Percentiles rank a stretch among this genome's conserved stretches.
Evolutionary conservation across 2,113 vertebrate species (phyloP).

Genomic region (Anthoscopus minutus): DNA sequence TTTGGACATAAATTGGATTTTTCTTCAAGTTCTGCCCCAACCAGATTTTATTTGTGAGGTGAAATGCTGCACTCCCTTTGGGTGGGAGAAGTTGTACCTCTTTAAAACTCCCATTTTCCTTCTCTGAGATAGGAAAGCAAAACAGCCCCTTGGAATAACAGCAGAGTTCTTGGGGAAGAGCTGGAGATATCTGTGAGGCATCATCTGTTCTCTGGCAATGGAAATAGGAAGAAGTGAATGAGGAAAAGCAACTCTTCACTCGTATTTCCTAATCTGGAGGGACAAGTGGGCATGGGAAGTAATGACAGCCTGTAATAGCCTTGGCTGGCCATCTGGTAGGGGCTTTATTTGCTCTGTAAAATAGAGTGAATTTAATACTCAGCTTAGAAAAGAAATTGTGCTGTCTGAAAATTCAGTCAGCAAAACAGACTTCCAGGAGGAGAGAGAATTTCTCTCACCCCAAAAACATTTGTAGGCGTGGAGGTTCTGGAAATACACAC

Average conservation of each 20-base stretch:
- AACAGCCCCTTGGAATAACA: background rate
- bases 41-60: background rate
- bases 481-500: background rate
- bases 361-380: background rate
- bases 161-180: background rate
- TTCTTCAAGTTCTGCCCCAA: background rate
- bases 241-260: slow-evolving; percentile 8
- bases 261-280: slow-evolving; percentile 15
- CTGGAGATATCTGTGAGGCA: background rate
- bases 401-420: background rate
- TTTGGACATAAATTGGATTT: background rate
- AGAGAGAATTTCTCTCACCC: background rate
- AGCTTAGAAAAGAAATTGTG: background rate
- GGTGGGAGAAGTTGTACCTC: background rate
- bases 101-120: background rate
- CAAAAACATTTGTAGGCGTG: background rate
- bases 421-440: background rate
- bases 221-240: accelerated
- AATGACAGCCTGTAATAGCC: slow-evolving; percentile 14
- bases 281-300: slow-evolving; percentile 30
- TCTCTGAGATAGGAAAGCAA: background rate
- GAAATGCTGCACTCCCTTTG: background rate
- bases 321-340: slow-evolving; percentile 31
- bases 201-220: background rate
- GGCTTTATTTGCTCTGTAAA: background rate